Evolutionary conservation across 1,140 invertebrate genomes (phyloP).

Genomic region (Babylonia areolata): DNA sequence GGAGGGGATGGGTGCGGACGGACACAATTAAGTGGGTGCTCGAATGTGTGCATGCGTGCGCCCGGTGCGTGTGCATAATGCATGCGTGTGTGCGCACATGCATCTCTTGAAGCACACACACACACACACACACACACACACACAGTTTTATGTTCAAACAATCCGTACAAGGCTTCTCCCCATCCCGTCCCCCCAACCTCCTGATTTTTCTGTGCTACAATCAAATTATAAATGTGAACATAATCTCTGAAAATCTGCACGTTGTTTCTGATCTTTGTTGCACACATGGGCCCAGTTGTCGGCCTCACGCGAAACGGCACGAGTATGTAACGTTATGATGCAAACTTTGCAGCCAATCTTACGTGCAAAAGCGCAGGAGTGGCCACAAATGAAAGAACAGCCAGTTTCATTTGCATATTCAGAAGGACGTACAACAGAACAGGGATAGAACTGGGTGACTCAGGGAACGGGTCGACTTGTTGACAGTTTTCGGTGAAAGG

Average conservation of each 20-base stretch:
- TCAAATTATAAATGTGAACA: not conserved
- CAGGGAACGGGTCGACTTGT: not conserved
- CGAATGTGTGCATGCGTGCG: too few species aligned
- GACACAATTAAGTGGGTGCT: too few species aligned
- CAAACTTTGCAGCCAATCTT: not conserved
- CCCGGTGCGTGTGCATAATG: too few species aligned
- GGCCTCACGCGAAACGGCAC: not conserved
- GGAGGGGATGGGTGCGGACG: too few species aligned
- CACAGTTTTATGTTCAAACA: not conserved
- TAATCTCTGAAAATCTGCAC: not conserved
- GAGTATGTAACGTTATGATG: not conserved
- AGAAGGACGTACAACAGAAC: conserved; percentile 23
- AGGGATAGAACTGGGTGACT: conserved; percentile 19
- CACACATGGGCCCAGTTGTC: too few species aligned
- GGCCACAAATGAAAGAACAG: conserved; percentile 29
- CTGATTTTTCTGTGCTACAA: too few species aligned
- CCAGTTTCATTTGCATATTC: conserved; percentile 35
- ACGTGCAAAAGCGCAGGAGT: not conserved
- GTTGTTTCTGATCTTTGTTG: not conserved
- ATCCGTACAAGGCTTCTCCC: not conserved
- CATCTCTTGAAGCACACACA: too few species aligned
- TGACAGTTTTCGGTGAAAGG: not conserved
- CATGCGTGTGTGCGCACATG: too few species aligned
- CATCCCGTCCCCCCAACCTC: too few species aligned
- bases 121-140: too few species aligned